Evolutionary conservation across 2,888 invertebrate species (phyloP).

Genomic region (Drosophila subsilvestris): DNA sequence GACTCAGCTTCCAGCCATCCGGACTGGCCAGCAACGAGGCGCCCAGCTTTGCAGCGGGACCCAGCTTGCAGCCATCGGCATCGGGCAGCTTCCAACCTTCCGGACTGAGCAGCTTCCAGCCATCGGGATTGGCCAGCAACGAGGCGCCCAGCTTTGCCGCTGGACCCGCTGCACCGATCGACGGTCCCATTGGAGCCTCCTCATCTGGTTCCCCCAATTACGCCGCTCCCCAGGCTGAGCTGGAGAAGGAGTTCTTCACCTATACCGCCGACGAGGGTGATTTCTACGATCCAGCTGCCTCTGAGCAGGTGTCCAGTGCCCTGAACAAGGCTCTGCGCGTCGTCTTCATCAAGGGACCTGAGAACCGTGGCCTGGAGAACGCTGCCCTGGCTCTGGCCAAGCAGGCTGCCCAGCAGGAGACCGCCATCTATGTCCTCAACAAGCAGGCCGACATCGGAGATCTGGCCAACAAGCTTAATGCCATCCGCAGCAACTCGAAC

Average conservation of each 20-base stretch:
- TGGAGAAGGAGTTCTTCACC: slow-evolving; percentile 79
- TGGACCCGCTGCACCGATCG: slow-evolving; percentile 12
- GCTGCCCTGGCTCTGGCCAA: slow-evolving; percentile 69
- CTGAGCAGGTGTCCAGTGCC: slow-evolving; percentile 51
- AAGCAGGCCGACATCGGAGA: slow-evolving; percentile 70
- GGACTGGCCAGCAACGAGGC: slow-evolving; percentile 24
- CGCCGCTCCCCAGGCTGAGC: slow-evolving; percentile 52
- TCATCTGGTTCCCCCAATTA: slow-evolving; percentile 44
- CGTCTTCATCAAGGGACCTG: slow-evolving; percentile 78
- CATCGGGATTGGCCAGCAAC: slow-evolving; percentile 34
- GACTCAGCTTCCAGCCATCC: slow-evolving; percentile 63
- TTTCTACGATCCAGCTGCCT: slow-evolving; percentile 60
- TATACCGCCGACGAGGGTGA: slow-evolving; percentile 80
- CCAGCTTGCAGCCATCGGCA: slow-evolving; percentile 30
- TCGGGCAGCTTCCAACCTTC: slow-evolving; percentile 34
- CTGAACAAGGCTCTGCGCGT: slow-evolving; percentile 78
- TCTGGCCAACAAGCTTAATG: slow-evolving; percentile 62
- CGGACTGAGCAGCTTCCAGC: slow-evolving; percentile 48
- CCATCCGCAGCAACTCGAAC: slow-evolving; percentile 59
- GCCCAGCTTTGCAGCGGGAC: slow-evolving; percentile 7
- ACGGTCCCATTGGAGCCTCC: slow-evolving; percentile 23
- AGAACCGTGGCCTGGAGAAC: slow-evolving; percentile 66
- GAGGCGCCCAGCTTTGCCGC: slow-evolving; percentile 9
- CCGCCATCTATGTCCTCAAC: slow-evolving; percentile 80
- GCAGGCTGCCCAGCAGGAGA: slow-evolving; percentile 65